Evolutionary conservation across 2,888 invertebrate species (phyloP), one percentile per base, ranked within the genome.

Genomic region (Cantharis lateralis): DNA sequence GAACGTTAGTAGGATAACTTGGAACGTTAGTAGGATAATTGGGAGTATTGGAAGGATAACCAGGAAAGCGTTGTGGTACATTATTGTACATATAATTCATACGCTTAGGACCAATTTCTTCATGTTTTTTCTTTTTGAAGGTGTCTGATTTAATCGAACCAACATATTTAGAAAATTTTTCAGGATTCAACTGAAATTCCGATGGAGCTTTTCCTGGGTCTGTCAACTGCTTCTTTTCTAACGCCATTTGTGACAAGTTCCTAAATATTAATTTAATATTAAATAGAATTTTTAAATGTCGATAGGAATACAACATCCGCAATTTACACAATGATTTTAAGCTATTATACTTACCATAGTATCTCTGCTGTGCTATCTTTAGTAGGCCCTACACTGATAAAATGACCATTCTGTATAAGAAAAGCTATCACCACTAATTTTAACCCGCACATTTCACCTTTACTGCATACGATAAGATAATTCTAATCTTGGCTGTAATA

Each of bases 401-500:
- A 81, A 68, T 78, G 79, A 48, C 78, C 78, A 76, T 78, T 77
- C 73, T 80, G 76, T 71, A 82, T 79, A 72, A 77, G 62, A 24
- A 77, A 68, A 63, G 72, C 80, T 81, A 82, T 82, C 78, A 74
- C 72, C 63, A 80, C 74, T 76, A 81, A 78, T 78, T 80, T 78
- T 61, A 76, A 28, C 48, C 79, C 75, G 71, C 76, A 78, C 78
- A 80, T 82, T 76, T 77, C 79, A 76, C 74, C 70, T 72, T 77
- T 68, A 75, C 70, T 64, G 15, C 16, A 24, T 69, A 79, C 79
- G 79, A 80, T 78, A 70, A 75, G 70, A 66, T 61, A 10, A 66
- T 69, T 70, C 15, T 48, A 48, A 48, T 48, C n/a, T 48, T 48
- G 4, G 5, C 48, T 48, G 13, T 13, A 32, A n/a, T 3, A 32